These are phyloP conservation scores for Gymnogyps californianus DNA, from an alignment of 2,113 vertebrate species.

Conservation along the genomic window DNA sequence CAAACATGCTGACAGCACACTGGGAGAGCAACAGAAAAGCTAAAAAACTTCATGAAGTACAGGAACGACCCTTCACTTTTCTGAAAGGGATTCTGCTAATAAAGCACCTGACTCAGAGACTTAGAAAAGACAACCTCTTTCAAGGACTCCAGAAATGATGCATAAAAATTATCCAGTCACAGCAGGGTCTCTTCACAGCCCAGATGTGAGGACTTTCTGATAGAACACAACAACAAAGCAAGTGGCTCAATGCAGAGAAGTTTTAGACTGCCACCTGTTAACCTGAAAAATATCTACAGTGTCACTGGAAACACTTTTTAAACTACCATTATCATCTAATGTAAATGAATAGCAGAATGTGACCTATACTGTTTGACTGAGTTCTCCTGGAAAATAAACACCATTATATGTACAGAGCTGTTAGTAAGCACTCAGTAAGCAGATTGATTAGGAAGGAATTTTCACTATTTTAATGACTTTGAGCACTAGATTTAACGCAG, in stretches of 20 bases:
- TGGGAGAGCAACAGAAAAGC: background rate
- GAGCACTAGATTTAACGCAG: background rate
- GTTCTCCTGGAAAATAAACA: background rate
- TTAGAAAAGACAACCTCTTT: background rate
- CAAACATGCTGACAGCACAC: background rate
- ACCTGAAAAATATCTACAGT: background rate
- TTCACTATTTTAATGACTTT: background rate
- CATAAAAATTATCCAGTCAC: background rate
- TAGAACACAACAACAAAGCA: background rate
- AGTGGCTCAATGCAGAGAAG: rapidly evolving
- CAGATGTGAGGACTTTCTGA: background rate
- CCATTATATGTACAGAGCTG: background rate
- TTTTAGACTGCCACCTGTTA: background rate
- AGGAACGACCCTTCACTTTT: background rate
- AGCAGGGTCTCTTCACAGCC: background rate
- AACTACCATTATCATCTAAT: background rate
- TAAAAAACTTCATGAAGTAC: background rate
- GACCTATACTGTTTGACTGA: background rate
- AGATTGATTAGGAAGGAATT: background rate
- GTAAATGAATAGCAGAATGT: background rate
- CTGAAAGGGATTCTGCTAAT: background rate
- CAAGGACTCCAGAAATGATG: background rate
- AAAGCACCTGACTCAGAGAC: background rate
- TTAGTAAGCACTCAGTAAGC: background rate
- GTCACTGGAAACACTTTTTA: background rate